Base-by-base conservation (phyloP, 2,888 invertebrate genomes). In the Eugnorisma glareosa region DNA sequence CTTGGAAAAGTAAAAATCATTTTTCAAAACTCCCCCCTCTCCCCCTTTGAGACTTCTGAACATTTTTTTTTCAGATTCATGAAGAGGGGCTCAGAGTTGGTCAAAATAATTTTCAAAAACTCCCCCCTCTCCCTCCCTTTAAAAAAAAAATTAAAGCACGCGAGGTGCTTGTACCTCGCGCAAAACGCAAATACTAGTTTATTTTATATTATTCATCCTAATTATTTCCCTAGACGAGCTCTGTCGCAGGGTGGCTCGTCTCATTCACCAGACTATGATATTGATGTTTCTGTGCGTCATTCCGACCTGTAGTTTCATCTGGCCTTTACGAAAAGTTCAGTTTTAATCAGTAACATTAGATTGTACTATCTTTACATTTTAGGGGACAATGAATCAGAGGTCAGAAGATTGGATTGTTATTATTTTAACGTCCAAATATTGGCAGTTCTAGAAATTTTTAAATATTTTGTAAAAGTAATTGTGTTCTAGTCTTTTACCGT, bases 341-440 rank as follows among this genome's bases (percentile, higher is more conserved):
- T 24, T 21, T 35, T 18, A 31, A 82, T 83, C 73, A 67, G 28
- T 13, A 70, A 63, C 45, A 21, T 57, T 45, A 63, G 84, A 82
- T 81, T 73, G 69, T 40, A 57, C 45, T 73, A 70, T 83, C 84
- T 7, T 18, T 61, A 28, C 21, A 67, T 67, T 83, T 67, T 82
- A 76, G 76, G 18, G 24, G 31, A 81, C 74, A 67, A 69, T 15
- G 21, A 73, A 48, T 61, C 54, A 63, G 35, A 48, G 79, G 79
- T 81, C 80, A 84, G n/a, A 24, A 37, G 18, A 54, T 66, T 4
- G 11, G 31, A 79, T 37, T 43, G 37, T 45, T 64, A 37, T 48
- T 54, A 40, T 51, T 61, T 43, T 59, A 28, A 54, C 31, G 21
- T 48, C 8, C 2, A 4, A n/a, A 66, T n/a, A 57, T 57, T 5